Conservation (phyloP, 2,888 invertebrate genomes). For the Gastrophysa polygoni region DNA sequence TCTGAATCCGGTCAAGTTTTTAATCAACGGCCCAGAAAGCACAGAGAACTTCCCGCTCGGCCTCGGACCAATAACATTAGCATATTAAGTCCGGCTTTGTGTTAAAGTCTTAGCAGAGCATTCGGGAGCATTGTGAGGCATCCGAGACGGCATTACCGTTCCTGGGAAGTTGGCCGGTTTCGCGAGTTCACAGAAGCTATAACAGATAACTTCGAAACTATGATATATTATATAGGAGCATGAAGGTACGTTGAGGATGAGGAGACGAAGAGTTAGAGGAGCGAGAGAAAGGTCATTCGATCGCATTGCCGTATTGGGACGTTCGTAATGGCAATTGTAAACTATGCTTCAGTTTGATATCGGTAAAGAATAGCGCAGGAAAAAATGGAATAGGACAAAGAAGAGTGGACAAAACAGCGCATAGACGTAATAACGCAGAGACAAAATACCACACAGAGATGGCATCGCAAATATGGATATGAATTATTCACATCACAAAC, state of each 20-base stretch:
- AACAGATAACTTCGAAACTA: conserved; percentile 11
- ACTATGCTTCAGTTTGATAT: too few species aligned
- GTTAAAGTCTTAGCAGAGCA: conserved; percentile 24
- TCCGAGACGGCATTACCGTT: conserved; percentile 12
- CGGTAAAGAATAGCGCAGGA: too few species aligned
- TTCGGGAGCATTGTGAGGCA: conserved; percentile 22
- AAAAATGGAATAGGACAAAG: too few species aligned
- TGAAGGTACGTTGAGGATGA: neutral
- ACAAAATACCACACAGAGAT: too few species aligned
- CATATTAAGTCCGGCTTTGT: conserved; percentile 38
- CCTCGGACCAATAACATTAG: conserved; percentile 35
- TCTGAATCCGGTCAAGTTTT: conserved; percentile 23
- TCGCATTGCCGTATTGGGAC: neutral
- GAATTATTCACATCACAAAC: too few species aligned
- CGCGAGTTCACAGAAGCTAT: conserved; percentile 12
- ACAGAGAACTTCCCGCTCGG: conserved; percentile 31
- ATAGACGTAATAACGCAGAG: too few species aligned
- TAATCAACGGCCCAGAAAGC: conserved; percentile 31
- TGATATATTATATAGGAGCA: conserved; percentile 2
- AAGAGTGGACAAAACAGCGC: too few species aligned
- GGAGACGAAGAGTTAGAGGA: conserved; percentile 1
- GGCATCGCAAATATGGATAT: too few species aligned
- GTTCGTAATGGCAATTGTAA: too few species aligned
- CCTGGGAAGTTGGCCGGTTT: conserved; percentile 20
- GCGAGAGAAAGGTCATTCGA: neutral